Conservation (phyloP, 2,113 vertebrate species). For the Steatornis caripensis region DNA sequence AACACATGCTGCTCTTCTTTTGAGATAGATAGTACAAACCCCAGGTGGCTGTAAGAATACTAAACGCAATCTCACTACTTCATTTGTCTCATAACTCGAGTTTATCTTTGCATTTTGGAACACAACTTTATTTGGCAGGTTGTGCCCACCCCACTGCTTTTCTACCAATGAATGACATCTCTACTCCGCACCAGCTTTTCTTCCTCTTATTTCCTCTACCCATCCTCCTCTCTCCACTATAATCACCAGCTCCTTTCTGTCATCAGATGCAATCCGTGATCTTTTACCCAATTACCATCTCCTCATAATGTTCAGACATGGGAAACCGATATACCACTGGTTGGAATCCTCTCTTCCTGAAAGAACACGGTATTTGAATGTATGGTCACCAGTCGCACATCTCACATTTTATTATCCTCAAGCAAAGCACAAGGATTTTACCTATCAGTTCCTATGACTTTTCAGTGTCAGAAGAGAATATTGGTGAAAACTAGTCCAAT, state of each 20-base stretch:
- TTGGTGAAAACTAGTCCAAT: neutral
- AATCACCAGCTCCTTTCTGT: neutral
- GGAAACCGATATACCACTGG: neutral
- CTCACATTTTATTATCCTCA: neutral
- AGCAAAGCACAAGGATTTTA: neutral
- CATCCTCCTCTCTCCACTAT: neutral
- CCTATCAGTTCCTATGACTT: neutral
- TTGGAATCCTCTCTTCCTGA: neutral
- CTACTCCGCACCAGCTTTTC: neutral
- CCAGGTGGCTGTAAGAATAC: neutral
- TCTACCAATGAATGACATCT: neutral
- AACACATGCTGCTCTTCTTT: neutral
- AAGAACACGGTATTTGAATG: neutral
- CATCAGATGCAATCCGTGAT: neutral
- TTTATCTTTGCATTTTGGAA: neutral
- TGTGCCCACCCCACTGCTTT: neutral
- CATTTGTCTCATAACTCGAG: neutral
- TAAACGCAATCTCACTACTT: neutral
- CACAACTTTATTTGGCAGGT: neutral
- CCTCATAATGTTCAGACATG: neutral
- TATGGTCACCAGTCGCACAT: too few species aligned
- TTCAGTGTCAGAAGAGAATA: neutral
- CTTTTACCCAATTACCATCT: neutral
- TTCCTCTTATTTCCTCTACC: neutral
- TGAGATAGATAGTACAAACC: neutral